These are phyloP conservation scores for Lepetodrilus schrolli DNA, from an alignment of 2,888 invertebrate genomes.

Conservation along the genomic window DNA sequence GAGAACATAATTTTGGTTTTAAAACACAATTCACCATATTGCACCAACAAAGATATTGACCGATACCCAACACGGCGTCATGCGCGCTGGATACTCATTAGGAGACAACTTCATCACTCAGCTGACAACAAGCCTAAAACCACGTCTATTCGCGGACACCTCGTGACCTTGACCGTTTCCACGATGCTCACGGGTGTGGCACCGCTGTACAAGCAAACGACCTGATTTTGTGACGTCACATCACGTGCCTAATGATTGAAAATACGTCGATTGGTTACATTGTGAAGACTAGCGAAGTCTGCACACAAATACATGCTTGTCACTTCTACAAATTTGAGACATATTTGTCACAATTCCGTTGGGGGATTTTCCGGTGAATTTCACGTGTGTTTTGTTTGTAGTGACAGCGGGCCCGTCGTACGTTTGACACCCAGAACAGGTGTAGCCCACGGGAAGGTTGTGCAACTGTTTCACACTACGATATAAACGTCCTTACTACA, in stretches of 20 bases:
- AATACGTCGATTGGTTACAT: neutral
- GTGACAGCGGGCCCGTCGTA: neutral
- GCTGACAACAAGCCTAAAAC: neutral
- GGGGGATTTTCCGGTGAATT: slow-evolving; percentile 1
- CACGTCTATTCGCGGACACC: neutral
- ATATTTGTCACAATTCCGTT: slow-evolving; percentile 12
- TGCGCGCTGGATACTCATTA: neutral
- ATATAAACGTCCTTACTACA: neutral
- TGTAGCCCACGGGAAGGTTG: neutral
- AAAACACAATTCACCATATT: too few relatives aligned
- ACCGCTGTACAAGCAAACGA: neutral
- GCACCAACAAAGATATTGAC: too few relatives aligned
- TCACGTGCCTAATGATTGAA: slow-evolving; percentile 15
- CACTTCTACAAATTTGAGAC: slow-evolving; percentile 13
- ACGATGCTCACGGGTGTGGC: neutral
- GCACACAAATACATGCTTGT: neutral
- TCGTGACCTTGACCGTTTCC: neutral
- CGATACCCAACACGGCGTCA: too few relatives aligned
- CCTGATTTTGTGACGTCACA: slow-evolving; percentile 13
- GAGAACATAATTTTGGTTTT: too few relatives aligned
- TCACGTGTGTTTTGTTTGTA: slow-evolving; percentile 7
- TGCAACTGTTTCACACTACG: slow-evolving; percentile 2
- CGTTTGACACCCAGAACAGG: neutral
- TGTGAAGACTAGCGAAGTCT: slow-evolving; percentile 4
- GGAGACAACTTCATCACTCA: neutral